These are phyloP conservation scores for Drosophila heteroneura DNA, from an alignment of 2,888 invertebrate genomes.

Conservation along the genomic window DNA sequence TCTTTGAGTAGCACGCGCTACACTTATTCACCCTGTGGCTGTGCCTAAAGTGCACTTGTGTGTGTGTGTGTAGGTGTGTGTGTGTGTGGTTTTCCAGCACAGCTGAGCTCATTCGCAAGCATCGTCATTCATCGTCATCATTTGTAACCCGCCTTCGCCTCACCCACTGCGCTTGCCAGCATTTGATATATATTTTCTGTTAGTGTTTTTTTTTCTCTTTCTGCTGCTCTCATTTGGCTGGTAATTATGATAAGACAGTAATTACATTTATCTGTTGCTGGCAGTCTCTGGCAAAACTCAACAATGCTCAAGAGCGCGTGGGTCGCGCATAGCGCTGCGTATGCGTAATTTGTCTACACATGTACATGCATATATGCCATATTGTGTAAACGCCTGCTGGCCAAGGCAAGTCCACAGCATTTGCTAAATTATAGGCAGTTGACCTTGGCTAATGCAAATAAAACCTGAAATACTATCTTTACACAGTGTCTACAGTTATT, in stretches of 20 bases:
- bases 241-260: conserved; percentile 81
- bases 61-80: conserved; percentile 14
- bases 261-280: conserved; percentile 78
- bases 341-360: conserved; percentile 59
- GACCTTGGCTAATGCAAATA: conserved; percentile 45
- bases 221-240: conserved; percentile 49
- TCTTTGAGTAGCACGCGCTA: conserved; percentile 4
- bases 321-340: conserved; percentile 55
- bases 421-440: conserved; percentile 35
- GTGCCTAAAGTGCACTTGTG: conserved; percentile 46
- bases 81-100: conserved; percentile 32
- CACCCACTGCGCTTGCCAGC: not conserved
- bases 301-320: conserved; percentile 44
- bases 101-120: conserved; percentile 61
- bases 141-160: conserved; percentile 22
- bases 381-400: conserved; percentile 63
- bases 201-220: conserved; percentile 23
- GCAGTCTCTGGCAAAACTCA: conserved; percentile 49
- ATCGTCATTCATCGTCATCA: conserved; percentile 70
- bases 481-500: conserved; percentile 15
- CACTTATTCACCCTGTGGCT: conserved; percentile 14
- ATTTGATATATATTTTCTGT: conserved; percentile 37
- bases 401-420: conserved; percentile 55
- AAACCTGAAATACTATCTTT: conserved; percentile 10
- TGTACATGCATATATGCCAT: conserved; percentile 4